Base-by-base conservation (phyloP, 2,113 vertebrate species). In the Circaetus cinerascens region DNA sequence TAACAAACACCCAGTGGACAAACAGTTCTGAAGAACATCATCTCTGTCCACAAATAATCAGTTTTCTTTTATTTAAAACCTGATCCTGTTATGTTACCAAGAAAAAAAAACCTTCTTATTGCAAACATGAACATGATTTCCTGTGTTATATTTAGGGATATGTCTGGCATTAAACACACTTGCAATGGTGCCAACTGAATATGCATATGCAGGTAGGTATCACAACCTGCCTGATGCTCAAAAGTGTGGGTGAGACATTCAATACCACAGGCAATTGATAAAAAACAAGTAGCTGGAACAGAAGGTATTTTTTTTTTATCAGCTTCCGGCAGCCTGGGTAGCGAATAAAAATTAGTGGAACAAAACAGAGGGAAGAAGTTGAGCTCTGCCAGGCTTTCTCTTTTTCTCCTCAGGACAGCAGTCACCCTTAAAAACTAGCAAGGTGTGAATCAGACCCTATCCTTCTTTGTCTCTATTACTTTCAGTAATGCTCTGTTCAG, bases 1-100 rank as follows among this genome's bases (percentile, higher is more conserved):
- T 71, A 97, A 64, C 93, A 77, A 86, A 84, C 89, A 94, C 90
- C 34, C 56, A 94, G 83, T 83, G 79, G 91, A 95, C 93, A 94
- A 95, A 94, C 45, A 26, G 26, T 82, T 88, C 91, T 82, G 62
- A 81, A 93, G 68, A 95, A 94, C 77, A 93, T 55, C 21, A 25
- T 85, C 25, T 94, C 80, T 67, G 77, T 82, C 89, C 84, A 90
- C 81, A 94, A 88, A 86, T 46, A 69, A 95, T 86, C 80, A 57
- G 38, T 87, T 95, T 83, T 81, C 43, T 95, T 86, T 93, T 82
- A 76, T 93, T 93, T 89, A 79, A 95, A 95, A 76, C 45, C n/a
- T 21, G 51, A 69, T 91, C 36, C 26, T 63, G 71, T 75, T 73
- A 60, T 5, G 25, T 57, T 84, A 85, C 62, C 48, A 74, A 76